Evolutionary conservation across 2,797 vertebrate species (phyloP).

Genomic region (Prionace glauca): DNA sequence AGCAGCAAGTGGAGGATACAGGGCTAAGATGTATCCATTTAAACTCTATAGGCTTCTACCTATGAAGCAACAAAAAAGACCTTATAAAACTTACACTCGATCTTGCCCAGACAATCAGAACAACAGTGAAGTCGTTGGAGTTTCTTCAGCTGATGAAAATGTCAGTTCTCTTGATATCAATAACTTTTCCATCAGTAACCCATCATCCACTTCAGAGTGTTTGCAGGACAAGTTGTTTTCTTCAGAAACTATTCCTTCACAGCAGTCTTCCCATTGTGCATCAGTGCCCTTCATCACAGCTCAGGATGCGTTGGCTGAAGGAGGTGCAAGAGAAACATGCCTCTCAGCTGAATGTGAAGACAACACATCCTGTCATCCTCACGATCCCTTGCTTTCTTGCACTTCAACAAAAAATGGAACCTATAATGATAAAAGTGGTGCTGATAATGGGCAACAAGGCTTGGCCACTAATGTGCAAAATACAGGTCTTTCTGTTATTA

Average conservation of each 20-base stretch:
- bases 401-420: slow-evolving; percentile 36
- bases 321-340: slow-evolving; percentile 51
- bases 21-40: slow-evolving; percentile 86
- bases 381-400: not conserved
- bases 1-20: slow-evolving; percentile 79
- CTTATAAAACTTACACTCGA: slow-evolving; percentile 80
- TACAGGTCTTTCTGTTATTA: slow-evolving; percentile 62
- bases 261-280: slow-evolving; percentile 55
- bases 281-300: slow-evolving; percentile 70
- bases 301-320: slow-evolving; percentile 49
- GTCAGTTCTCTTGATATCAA: slow-evolving; percentile 44
- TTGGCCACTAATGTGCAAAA: slow-evolving; percentile 46
- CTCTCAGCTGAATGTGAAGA: slow-evolving; percentile 47
- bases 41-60: slow-evolving; percentile 93
- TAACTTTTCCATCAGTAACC: not conserved
- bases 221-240: slow-evolving; percentile 57
- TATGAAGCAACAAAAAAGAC: slow-evolving; percentile 86
- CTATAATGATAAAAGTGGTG: slow-evolving; percentile 42
- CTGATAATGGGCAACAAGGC: not conserved
- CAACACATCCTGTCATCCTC: slow-evolving; percentile 40
- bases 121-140: slow-evolving; percentile 54
- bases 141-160: slow-evolving; percentile 51
- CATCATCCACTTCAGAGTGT: slow-evolving; percentile 55
- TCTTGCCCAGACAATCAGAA: slow-evolving; percentile 66
- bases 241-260: slow-evolving; percentile 44